Conservation (phyloP, 2,888 invertebrate genomes). For the Anthophora plumipes region DNA sequence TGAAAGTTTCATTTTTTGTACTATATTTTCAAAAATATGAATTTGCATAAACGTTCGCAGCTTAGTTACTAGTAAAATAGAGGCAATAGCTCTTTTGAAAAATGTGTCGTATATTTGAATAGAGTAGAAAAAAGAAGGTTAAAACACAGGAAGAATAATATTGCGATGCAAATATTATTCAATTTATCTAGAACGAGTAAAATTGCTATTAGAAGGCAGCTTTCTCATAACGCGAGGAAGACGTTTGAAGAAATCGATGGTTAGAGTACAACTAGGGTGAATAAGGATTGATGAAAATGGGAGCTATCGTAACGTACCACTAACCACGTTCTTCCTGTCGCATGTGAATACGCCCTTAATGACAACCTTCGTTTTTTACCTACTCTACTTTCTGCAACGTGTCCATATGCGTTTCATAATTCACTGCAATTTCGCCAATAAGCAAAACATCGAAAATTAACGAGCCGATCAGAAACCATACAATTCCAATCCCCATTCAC, state of each 20-base stretch:
- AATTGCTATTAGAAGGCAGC: not conserved
- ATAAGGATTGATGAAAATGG: conserved; percentile 25
- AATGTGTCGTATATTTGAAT: too few species aligned
- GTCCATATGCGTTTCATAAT: not conserved
- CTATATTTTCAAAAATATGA: too few species aligned
- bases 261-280: not conserved
- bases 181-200: too few species aligned
- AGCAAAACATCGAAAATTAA: not conserved
- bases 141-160: too few species aligned
- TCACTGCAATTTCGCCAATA: not conserved
- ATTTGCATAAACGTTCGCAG: too few species aligned
- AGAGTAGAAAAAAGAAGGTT: too few species aligned
- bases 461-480: too few species aligned
- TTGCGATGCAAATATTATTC: not conserved
- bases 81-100: too few species aligned
- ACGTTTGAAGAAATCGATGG: conserved; percentile 11
- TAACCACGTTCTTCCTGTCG: not conserved
- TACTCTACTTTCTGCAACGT: not conserved
- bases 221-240: not conserved
- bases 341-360: conserved; percentile 10
- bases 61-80: too few species aligned
- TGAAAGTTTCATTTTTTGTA: too few species aligned
- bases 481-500: too few species aligned
- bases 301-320: conserved; percentile 8
- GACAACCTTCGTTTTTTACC: conserved; percentile 6